Percentiles rank a stretch among this genome's conserved stretches.
phyloP scores from a whole-genome alignment of 2,888 invertebrate species.

The Pyrocoelia pectoralis region DNA sequence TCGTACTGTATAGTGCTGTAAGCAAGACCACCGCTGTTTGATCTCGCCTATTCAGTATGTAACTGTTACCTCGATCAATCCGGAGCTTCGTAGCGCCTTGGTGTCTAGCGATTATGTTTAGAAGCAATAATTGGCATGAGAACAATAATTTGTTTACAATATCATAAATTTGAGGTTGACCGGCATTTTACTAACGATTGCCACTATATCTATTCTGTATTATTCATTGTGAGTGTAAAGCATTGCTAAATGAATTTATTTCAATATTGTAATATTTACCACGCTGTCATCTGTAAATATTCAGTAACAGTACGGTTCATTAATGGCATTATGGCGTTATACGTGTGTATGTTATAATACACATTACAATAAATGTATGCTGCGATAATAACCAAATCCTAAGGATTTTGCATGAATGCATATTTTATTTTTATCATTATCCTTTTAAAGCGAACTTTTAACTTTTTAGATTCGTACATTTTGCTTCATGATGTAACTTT shows the following conservation, averaged over 20 bases:
- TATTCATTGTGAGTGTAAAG: slow-evolving; percentile 15
- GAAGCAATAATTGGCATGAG: slow-evolving; percentile 48
- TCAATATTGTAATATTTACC: slow-evolving; percentile 26
- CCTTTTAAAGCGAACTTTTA: too few relatives aligned
- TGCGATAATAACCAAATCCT: neutral
- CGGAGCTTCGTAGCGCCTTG: slow-evolving; percentile 50
- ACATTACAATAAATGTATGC: neutral
- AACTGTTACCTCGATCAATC: slow-evolving; percentile 39
- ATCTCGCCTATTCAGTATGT: slow-evolving; percentile 26
- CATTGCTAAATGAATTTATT: slow-evolving; percentile 20
- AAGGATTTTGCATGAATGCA: neutral
- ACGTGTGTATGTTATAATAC: slow-evolving; percentile 5
- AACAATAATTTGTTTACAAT: slow-evolving; percentile 41
- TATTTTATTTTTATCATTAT: neutral
- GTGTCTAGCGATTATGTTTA: slow-evolving; percentile 51
- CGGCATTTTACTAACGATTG: slow-evolving; percentile 44
- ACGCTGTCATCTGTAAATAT: slow-evolving; percentile 12
- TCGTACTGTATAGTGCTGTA: neutral
- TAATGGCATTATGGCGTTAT: neutral
- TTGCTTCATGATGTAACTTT: too few relatives aligned
- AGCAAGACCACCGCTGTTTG: slow-evolving; percentile 12
- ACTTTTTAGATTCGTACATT: too few relatives aligned
- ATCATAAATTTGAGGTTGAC: slow-evolving; percentile 39
- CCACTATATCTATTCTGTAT: slow-evolving; percentile 23
- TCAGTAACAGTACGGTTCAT: neutral